Evolutionary conservation across 2,113 vertebrate genomes (phyloP).

Genomic region (Drymodes brunneopygia): DNA sequence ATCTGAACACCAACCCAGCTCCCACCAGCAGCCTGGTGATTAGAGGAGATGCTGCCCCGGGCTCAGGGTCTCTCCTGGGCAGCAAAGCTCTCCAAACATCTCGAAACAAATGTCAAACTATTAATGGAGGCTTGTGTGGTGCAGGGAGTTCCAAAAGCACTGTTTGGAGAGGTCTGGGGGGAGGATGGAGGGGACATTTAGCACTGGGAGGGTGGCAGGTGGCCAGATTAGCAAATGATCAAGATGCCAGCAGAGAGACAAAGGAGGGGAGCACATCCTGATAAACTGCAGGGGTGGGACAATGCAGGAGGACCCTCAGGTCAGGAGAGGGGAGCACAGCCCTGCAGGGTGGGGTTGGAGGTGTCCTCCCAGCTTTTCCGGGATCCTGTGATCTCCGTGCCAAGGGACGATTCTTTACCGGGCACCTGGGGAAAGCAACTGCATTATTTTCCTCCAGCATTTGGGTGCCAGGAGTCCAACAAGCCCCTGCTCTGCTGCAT

Average conservation of each 20-base stretch:
- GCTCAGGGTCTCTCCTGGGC: neutral
- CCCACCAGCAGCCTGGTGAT: neutral
- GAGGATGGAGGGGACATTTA: neutral
- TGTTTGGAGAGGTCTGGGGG: neutral
- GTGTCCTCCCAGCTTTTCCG: neutral
- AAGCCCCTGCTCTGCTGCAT: neutral
- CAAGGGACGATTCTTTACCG: neutral
- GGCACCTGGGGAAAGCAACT: neutral
- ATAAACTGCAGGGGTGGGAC: neutral
- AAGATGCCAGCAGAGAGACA: neutral
- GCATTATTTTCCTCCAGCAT: neutral
- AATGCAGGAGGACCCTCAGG: neutral
- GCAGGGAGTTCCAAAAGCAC: neutral
- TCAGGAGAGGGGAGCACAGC: neutral
- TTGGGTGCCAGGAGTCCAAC: neutral
- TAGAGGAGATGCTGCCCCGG: neutral
- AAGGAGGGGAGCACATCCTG: neutral
- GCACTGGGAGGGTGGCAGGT: neutral
- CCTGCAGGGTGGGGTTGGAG: neutral
- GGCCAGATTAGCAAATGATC: neutral
- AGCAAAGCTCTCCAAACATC: neutral
- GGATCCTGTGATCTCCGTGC: rapidly evolving
- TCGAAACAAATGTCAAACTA: neutral
- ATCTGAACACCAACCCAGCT: neutral
- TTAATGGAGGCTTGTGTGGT: neutral